Percentiles rank a stretch among this genome's conserved stretches.
Evolutionary conservation across 2,888 invertebrate species (phyloP).

Genomic region (Matsumyia berberina): DNA sequence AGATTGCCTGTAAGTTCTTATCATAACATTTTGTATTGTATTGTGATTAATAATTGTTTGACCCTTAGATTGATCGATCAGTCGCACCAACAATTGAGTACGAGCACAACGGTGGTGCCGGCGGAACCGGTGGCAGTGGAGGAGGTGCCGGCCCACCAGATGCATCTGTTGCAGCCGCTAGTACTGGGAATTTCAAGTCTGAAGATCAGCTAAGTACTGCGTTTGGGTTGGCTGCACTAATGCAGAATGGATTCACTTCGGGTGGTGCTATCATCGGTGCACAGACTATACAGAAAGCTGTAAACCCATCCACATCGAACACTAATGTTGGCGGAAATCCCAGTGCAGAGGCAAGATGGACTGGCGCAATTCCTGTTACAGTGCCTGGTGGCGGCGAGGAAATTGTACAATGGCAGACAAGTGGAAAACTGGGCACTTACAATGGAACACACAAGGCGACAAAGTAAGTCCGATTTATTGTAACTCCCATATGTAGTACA

Average conservation of each 20-base stretch:
- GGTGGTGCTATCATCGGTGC: constrained; percentile 86
- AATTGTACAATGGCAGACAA: constrained; percentile 86
- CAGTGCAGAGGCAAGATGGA: constrained; percentile 84
- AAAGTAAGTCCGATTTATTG: constrained; percentile 61
- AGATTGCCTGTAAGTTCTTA: constrained; percentile 73
- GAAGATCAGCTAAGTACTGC: constrained; percentile 90
- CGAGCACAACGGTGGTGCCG: constrained; percentile 80
- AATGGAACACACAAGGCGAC: constrained; percentile 89
- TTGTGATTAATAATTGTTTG: constrained; percentile 5
- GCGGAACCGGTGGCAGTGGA: constrained; percentile 48
- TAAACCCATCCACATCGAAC: constrained; percentile 78
- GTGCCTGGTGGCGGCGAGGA: constrained; percentile 75
- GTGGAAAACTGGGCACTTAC: constrained; percentile 92
- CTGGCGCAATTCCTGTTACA: constrained; percentile 88
- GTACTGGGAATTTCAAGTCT: constrained; percentile 85
- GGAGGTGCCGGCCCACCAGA: constrained; percentile 73
- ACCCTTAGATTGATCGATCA: constrained; percentile 82
- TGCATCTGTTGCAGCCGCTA: constrained; percentile 80
- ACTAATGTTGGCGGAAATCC: constrained; percentile 77
- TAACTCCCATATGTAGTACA: too few species aligned
- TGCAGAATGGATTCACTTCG: constrained; percentile 86
- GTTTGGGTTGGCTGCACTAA: constrained; percentile 90
- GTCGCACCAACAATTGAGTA: constrained; percentile 84
- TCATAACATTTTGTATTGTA: neutral
- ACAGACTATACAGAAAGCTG: constrained; percentile 82